Base-by-base conservation (phyloP, 2,888 invertebrate species). In the Carabus problematicus region DNA sequence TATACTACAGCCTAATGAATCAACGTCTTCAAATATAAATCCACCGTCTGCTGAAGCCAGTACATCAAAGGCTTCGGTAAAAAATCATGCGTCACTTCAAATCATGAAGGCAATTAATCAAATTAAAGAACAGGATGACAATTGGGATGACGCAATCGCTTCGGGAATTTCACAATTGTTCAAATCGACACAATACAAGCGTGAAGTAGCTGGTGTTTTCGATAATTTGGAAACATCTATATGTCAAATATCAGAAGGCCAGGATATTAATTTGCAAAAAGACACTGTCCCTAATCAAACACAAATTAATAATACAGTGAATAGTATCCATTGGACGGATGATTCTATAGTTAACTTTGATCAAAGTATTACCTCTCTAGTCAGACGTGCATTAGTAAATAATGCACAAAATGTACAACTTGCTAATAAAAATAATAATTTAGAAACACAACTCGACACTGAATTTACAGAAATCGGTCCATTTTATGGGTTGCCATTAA, bases 401-500 rank as follows among this genome's bases (percentile, higher is more conserved):
- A 82, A 82, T 73, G 76, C 77, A 7, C 71, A 73, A 8, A 81
- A 79, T 71, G 56, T 71, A 39, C 70, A 74, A 12, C 43, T 47
- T 19, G 70, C 71, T 7, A 68, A 72, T 16, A 59, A 59, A 19
- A 8, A 6, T 9, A 18, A 18, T 29, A 56, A 56, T 56, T 8
- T n/a, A 39, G n/a, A 12, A 18, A 18, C 12, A 4, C 9, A 19
- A 19, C 9, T 9, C 12, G 19, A 49, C 29, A 14, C 6, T 40
- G 55, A 14, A 40, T 75, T 75, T 71, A 63, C 61, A 40, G 71
- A 74, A 42, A 64, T 76, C 29, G 87, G 86, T 0, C 79, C 84
- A 9, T 97, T 94, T 81, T 95, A 91, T 85, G 95, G 93, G 0
- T 82, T 97, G 47, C 93, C 96, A 0, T 79, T 85, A 1, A 84